Conservation (phyloP, 2,113 vertebrate genomes). For the Lonchura striata region DNA sequence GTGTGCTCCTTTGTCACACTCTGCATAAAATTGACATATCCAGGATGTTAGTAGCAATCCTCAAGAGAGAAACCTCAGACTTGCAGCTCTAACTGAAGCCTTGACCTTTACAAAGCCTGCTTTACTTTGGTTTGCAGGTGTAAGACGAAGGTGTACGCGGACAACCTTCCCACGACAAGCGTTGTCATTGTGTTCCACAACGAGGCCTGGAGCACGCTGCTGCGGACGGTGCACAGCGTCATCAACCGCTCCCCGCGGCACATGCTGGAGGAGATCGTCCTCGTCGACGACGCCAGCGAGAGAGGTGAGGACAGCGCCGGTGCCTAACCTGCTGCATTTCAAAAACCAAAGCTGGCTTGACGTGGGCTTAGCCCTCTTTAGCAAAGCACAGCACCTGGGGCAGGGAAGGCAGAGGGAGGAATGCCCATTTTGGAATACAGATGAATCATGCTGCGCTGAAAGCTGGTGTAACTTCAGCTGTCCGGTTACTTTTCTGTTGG, state of each 20-base stretch:
- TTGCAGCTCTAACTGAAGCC: neutral
- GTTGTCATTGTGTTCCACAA: constrained; percentile 99
- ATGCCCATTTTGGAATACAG: fast-evolving
- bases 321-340: neutral
- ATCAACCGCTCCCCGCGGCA: constrained; percentile 92
- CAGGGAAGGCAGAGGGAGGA: neutral
- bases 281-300: constrained; percentile 97
- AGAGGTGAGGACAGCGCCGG: constrained; percentile 70
- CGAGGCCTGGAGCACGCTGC: constrained; percentile 95
- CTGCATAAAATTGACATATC: neutral
- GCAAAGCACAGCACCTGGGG: neutral
- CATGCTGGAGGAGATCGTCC: constrained; percentile 92
- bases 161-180: constrained; percentile 93
- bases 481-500: neutral
- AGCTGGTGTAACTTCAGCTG: neutral
- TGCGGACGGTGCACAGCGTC: constrained; percentile 94
- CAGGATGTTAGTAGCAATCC: neutral
- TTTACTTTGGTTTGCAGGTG: constrained; percentile 77
- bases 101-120: neutral
- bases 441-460: neutral
- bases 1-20: neutral
- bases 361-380: neutral
- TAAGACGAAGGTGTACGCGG: constrained; percentile 95
- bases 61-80: neutral
- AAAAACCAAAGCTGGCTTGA: neutral